phyloP scores from a whole-genome alignment of 2,113 vertebrate species.

The Pipa parva region DNA sequence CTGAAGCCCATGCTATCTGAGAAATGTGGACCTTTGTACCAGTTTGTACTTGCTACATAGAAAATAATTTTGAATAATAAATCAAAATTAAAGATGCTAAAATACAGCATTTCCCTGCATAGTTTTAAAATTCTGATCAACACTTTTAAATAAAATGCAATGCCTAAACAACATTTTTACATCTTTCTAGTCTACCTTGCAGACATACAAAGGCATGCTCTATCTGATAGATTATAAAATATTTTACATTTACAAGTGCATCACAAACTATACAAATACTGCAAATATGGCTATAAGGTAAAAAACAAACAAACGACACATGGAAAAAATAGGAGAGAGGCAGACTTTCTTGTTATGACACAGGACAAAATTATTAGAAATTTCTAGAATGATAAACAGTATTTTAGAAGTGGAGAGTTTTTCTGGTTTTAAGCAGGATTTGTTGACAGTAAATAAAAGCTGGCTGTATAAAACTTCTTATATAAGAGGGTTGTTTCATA shows the following conservation, averaged over 20 bases:
- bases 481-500: too few species aligned
- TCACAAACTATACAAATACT: not conserved
- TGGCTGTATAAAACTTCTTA: too few species aligned
- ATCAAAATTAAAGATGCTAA: too few species aligned
- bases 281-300: not conserved
- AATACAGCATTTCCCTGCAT: not conserved
- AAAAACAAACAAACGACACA: not conserved
- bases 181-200: constrained; percentile 25
- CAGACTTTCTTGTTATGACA: not conserved
- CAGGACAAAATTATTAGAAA: not conserved
- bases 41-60: too few species aligned
- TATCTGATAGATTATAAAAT: not conserved
- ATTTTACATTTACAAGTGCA: not conserved
- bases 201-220: constrained; percentile 15
- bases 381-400: too few species aligned
- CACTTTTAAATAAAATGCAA: not conserved
- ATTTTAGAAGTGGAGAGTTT: too few species aligned
- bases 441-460: too few species aligned
- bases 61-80: too few species aligned
- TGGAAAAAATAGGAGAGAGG: not conserved
- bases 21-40: too few species aligned
- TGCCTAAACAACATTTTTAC: not conserved
- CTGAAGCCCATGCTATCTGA: too few species aligned
- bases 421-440: too few species aligned
- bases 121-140: not conserved